Evolutionary conservation across 2,888 invertebrate genomes (phyloP), one percentile per base, ranked within the genome.

Genomic region (Lithophane semibrunnea): DNA sequence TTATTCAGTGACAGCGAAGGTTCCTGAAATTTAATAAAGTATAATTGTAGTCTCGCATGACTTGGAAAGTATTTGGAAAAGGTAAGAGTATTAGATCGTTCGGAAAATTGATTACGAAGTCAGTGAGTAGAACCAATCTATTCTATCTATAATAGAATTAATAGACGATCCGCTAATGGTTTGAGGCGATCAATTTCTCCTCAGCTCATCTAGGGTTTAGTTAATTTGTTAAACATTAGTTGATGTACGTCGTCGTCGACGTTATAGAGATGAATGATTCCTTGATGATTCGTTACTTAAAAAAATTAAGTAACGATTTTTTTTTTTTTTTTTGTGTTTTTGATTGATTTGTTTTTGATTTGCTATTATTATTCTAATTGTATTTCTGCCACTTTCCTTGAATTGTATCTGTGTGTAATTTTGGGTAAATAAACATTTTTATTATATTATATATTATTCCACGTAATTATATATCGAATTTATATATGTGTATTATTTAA

Each of bases 41-140:
- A 70, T 79, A 71, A 87, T 86, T 80, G 66, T 70, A 73, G 70
- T 60, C 56, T 86, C 67, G 77, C 85, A 80, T 78, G 82, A 78
- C 74, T 77, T 78, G 52, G 63, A 65, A 78, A 70, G 68, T 67
- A 83, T 65, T 70, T 79, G 60, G 58, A 68, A 75, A 66, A 47
- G 60, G 75, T 68, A 72, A 75, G 61, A 66, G 64, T 73, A 79
- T 73, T 70, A n/a, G 60, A 79, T 77, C 61, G 58, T 76, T 76
- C 52, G 52, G 65, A 52, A 73, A 70, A 83, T 77, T 66, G 49
- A 85, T 85, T 60, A 73, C 18, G 56, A 80, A 86, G 63, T 64
- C 63, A 70, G 72, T 74, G 24, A 72, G 56, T 73, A 37, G 37
- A 2, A 37, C 37, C 13, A 61, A 75, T 73, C n/a, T 65, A 73